Evolutionary conservation across 2,113 vertebrate genomes (phyloP).

Genomic region (Chroicocephalus ridibundus): DNA sequence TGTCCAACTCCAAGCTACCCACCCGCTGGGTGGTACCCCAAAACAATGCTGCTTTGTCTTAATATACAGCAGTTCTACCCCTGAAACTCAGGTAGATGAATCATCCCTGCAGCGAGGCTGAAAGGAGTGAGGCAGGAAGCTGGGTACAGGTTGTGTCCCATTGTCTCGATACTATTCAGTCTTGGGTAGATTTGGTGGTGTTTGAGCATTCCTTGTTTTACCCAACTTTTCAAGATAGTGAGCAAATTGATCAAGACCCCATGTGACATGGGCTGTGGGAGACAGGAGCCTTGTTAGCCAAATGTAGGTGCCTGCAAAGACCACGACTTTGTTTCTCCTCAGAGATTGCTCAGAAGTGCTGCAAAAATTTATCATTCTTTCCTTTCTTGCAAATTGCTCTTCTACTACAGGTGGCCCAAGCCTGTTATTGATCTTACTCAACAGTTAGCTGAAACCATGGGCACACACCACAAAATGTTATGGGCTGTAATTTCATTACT

Average conservation of each 20-base stretch:
- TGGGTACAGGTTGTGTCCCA: background rate
- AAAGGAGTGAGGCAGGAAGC: background rate
- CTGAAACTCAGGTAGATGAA: background rate
- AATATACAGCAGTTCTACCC: background rate
- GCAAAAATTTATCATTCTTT: background rate
- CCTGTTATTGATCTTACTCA: background rate
- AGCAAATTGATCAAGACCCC: background rate
- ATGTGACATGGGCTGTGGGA: background rate
- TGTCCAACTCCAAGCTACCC: background rate
- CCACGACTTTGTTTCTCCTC: background rate
- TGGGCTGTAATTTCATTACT: background rate
- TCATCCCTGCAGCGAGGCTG: background rate
- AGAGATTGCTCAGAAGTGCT: background rate
- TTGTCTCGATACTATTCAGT: background rate
- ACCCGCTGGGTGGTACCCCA: too few species aligned
- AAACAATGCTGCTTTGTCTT: background rate
- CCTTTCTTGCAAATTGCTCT: background rate
- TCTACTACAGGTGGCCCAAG: background rate
- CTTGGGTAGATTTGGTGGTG: background rate
- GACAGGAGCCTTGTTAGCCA: background rate
- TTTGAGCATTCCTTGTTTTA: background rate
- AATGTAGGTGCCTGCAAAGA: background rate
- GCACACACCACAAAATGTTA: background rate
- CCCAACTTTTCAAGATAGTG: background rate
- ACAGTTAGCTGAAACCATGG: background rate